phyloP scores from a whole-genome alignment of 2,888 invertebrate genomes.

The Apodemia mormo region DNA sequence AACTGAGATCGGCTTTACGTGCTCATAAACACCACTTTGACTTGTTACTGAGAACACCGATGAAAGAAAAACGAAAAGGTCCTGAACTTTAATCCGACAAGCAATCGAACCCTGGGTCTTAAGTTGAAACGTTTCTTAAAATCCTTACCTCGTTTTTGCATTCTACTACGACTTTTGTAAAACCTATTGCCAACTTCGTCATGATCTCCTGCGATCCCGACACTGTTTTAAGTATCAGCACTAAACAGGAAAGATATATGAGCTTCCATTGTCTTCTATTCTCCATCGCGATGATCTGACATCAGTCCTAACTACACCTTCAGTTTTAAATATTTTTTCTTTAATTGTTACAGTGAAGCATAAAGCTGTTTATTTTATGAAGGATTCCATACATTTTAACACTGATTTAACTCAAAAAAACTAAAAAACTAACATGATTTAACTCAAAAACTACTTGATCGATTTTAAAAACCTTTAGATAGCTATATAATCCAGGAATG shows the following conservation, averaged over 20 bases:
- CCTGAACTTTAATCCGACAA: too few species aligned
- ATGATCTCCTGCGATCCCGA: slow-evolving; percentile 57
- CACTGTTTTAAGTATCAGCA: slow-evolving; percentile 32
- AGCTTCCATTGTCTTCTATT: slow-evolving; percentile 45
- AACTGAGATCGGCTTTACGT: too few species aligned
- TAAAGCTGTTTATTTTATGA: background rate
- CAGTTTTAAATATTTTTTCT: background rate
- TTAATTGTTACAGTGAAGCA: background rate
- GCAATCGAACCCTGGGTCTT: too few species aligned
- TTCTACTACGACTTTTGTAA: slow-evolving; percentile 50
- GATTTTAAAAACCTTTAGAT: too few species aligned
- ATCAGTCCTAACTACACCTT: background rate
- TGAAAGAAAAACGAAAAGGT: too few species aligned
- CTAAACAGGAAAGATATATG: slow-evolving; percentile 32
- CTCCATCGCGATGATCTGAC: slow-evolving; percentile 43
- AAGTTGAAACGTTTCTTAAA: too few species aligned
- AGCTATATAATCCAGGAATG: too few species aligned
- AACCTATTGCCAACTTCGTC: slow-evolving; percentile 55
- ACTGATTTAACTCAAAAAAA: too few species aligned
- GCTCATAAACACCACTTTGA: too few species aligned
- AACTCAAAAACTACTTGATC: too few species aligned
- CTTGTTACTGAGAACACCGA: too few species aligned
- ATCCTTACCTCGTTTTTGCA: slow-evolving; percentile 62
- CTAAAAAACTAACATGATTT: too few species aligned
- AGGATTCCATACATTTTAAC: background rate